These are phyloP conservation scores for Hermaeophaga mercurialis DNA, from an alignment of 2,888 invertebrate species.

Conservation along the genomic window DNA sequence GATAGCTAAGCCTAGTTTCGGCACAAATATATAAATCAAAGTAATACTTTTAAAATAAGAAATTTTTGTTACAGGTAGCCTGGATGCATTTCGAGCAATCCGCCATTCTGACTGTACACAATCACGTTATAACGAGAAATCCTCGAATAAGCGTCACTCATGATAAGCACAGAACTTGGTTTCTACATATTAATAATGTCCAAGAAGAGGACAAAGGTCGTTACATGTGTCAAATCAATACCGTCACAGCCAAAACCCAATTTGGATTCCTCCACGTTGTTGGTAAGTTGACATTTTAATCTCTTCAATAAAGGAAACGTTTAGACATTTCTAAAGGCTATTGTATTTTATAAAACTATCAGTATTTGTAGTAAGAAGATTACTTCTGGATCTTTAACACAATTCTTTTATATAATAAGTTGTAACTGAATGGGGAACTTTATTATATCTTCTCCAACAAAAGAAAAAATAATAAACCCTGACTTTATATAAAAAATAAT, in stretches of 20 bases:
- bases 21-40: too few relatives aligned
- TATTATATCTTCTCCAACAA: too few relatives aligned
- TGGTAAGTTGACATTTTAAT: constrained; percentile 66
- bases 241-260: constrained; percentile 89
- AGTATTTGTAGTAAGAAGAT: not conserved
- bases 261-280: constrained; percentile 91
- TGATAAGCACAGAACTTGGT: constrained; percentile 92
- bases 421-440: too few relatives aligned
- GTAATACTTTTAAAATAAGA: constrained; percentile 2
- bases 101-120: constrained; percentile 90
- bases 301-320: constrained; percentile 9
- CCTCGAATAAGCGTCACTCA: constrained; percentile 90
- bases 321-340: constrained; percentile 6
- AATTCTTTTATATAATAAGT: too few relatives aligned
- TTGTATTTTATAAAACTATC: constrained; percentile 5
- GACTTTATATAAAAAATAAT: too few relatives aligned
- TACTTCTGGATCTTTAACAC: not conserved
- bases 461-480: too few relatives aligned
- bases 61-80: constrained; percentile 76
- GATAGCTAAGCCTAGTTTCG: too few relatives aligned
- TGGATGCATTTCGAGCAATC: constrained; percentile 97
- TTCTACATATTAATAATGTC: constrained; percentile 89
- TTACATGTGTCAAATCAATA: constrained; percentile 95
- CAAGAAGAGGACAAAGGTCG: constrained; percentile 90
- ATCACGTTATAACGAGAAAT: constrained; percentile 92